These are phyloP conservation scores for human DNA, from an alignment of 2,113 vertebrate species.

Conservation along the genomic window DNA sequence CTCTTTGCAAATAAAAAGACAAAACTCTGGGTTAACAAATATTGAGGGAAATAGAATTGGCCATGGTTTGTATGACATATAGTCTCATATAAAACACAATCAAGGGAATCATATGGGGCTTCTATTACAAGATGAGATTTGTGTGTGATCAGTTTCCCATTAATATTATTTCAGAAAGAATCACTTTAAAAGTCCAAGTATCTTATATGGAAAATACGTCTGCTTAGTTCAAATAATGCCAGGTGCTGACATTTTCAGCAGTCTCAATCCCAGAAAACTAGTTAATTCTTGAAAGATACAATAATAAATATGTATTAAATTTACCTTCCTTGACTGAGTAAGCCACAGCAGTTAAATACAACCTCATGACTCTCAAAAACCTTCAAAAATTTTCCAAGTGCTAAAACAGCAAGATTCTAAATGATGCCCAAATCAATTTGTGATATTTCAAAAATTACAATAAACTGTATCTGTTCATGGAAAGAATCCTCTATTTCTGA, in stretches of 20 bases:
- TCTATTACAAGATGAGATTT: slow-evolving; percentile 92
- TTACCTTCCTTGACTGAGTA: slow-evolving; percentile 94
- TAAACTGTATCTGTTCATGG: background rate
- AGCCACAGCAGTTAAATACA: slow-evolving; percentile 94
- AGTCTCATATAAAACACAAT: slow-evolving; percentile 95
- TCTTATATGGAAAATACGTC: slow-evolving; percentile 94
- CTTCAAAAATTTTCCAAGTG: background rate
- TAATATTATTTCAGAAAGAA: slow-evolving; percentile 90
- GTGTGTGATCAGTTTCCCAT: slow-evolving; percentile 95
- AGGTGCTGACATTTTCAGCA: slow-evolving; percentile 87
- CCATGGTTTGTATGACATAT: slow-evolving; percentile 92
- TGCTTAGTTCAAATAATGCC: slow-evolving; percentile 90
- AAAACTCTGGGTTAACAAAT: slow-evolving; percentile 93
- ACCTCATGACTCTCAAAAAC: slow-evolving; percentile 65
- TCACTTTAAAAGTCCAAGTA: slow-evolving; percentile 92
- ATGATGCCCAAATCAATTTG: background rate
- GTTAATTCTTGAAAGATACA: slow-evolving; percentile 92
- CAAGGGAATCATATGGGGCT: slow-evolving; percentile 91
- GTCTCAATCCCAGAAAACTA: slow-evolving; percentile 92
- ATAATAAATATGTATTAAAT: slow-evolving; percentile 93
- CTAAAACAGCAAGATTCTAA: background rate
- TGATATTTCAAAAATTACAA: slow-evolving; percentile 4
- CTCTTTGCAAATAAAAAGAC: slow-evolving; percentile 90
- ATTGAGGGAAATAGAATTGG: slow-evolving; percentile 94
- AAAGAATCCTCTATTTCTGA: background rate